Evolutionary conservation across 2,113 vertebrate genomes (phyloP), one percentile per base, ranked within the genome.

Genomic region (Motacilla alba): DNA sequence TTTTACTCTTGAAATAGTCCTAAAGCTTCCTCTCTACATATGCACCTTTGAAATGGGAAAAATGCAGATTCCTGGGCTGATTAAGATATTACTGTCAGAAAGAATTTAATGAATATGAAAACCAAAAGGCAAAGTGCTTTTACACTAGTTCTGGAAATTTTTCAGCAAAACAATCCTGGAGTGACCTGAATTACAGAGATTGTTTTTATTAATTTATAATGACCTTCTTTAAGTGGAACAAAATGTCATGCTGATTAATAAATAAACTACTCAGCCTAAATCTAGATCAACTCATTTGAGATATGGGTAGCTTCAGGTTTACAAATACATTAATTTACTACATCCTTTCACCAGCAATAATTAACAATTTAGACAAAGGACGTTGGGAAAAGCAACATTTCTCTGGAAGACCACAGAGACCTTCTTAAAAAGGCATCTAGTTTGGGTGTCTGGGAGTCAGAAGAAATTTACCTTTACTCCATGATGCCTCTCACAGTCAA

Each of bases 1-100:
- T 77, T 86, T 94, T 81, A 72, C 50, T 84, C 75, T 75, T 83
- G 60, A 95, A 96, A 44, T 67, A 93, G 66, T 53, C 46, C 49
- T 74, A 60, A 78, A 66, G 56, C 43, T 84, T 90, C n/a, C 41
- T 62, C 62, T 93, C 72, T 24, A 88, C 41, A 24, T 44, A 24
- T 60, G 9, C 6, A 77, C 27, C 56, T 95, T 75, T 86, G 41
- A 91, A 94, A 83, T 20, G 18, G 56, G 28, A 31, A 93, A 87
- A 91, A 77, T 60, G 43, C 15, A 63, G 28, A 83, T 72, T 72
- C 41, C 50, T 83, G 33, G 18, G 27, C 69, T 83, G 72, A 70
- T 90, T 39, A 81, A 55, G 55, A 62, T 64, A 39, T 46, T 87
- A 11, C 41, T 64, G 64, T 81, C 89, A 94, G 63, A 79, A 80